Conservation (phyloP, 2,888 invertebrate genomes). For the Monopis laevigella region DNA sequence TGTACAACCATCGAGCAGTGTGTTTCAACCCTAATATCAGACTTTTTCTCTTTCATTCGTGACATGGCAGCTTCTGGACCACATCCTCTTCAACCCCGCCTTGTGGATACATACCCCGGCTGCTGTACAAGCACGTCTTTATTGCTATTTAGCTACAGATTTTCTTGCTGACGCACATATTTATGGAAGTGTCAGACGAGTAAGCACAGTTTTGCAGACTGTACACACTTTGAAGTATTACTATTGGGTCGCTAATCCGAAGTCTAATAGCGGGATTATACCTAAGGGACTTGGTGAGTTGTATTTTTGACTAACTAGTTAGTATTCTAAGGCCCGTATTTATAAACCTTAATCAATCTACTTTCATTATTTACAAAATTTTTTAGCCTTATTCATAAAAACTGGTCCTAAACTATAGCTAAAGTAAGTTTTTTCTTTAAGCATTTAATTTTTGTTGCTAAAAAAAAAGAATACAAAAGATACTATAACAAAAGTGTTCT, state of each 20-base stretch:
- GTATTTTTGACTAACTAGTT: no score
- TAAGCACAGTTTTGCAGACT: slow-evolving; percentile 97
- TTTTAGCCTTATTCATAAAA: no score
- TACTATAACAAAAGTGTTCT: no score
- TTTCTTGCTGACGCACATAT: slow-evolving; percentile 97
- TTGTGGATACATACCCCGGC: slow-evolving; percentile 99
- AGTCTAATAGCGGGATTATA: slow-evolving; percentile 92
- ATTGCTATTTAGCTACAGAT: slow-evolving; percentile 98
- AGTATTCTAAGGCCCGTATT: no score
- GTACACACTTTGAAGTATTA: slow-evolving; percentile 99
- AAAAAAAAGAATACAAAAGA: no score
- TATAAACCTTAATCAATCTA: no score
- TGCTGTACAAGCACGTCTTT: slow-evolving; percentile 92
- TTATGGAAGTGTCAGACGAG: slow-evolving; percentile 94
- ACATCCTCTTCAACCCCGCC: slow-evolving; percentile 98
- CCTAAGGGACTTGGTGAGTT: slow-evolving; percentile 93
- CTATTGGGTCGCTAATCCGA: slow-evolving; percentile 98
- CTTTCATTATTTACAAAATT: no score
- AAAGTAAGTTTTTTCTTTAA: no score
- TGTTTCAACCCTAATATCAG: slow-evolving; percentile 74
- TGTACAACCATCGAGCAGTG: slow-evolving; percentile 63
- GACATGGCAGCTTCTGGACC: slow-evolving; percentile 97
- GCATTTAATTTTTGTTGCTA: no score
- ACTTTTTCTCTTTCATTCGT: slow-evolving; percentile 91
- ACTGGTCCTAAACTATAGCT: no score